Evolutionary conservation across 2,797 vertebrate genomes (phyloP).

Genomic region (Echeneis naucrates): DNA sequence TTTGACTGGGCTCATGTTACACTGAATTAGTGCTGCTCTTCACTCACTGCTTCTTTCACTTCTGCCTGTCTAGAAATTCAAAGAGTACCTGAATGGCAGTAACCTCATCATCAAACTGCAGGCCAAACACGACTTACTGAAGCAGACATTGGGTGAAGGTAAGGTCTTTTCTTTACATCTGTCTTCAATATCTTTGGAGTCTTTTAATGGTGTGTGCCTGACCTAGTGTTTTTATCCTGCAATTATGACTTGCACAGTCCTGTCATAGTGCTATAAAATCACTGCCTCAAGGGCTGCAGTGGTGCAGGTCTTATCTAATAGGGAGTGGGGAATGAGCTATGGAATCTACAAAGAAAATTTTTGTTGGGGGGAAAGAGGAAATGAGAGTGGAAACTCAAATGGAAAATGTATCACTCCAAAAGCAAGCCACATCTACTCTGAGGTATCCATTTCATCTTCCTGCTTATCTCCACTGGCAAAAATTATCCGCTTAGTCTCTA

Average conservation of each 20-base stretch:
- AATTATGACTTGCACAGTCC: conserved; percentile 49
- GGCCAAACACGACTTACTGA: conserved; percentile 98
- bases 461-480: conserved; percentile 40
- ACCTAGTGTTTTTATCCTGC: conserved; percentile 38
- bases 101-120: conserved; percentile 99
- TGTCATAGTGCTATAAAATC: conserved; percentile 38
- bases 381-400: conserved; percentile 48
- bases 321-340: conserved; percentile 11
- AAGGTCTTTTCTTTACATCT: conserved; percentile 67
- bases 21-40: conserved; percentile 30
- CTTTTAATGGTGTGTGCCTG: conserved; percentile 38
- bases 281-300: conserved; percentile 25
- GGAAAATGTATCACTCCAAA: conserved; percentile 24
- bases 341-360: conserved; percentile 17
- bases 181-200: conserved; percentile 15
- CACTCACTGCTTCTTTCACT: conserved; percentile 39
- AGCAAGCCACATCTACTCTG: conserved; percentile 19
- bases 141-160: conserved; percentile 99
- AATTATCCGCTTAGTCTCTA: conserved; percentile 47
- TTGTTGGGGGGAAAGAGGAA: conserved; percentile 13
- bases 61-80: conserved; percentile 91
- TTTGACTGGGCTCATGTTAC: conserved; percentile 34
- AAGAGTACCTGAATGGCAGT: conserved; percentile 98
- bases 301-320: conserved; percentile 48
- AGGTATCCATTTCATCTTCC: conserved; percentile 17